Evolutionary conservation across 1,140 invertebrate genomes (phyloP).

Genomic region (Cecropterus lyciades): DNA sequence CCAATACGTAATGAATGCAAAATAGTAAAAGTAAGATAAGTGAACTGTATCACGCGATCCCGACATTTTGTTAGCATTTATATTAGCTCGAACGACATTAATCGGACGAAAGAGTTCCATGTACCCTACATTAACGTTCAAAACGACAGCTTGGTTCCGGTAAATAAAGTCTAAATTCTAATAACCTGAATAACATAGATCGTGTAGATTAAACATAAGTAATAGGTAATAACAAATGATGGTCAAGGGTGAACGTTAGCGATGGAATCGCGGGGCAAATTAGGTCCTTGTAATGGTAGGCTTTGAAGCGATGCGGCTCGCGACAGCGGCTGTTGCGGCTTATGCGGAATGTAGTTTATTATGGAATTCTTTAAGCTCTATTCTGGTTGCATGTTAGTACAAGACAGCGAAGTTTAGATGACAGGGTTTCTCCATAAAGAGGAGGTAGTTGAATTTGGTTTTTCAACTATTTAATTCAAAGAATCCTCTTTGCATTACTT

Average conservation of each 20-base stretch:
- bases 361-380: no score
- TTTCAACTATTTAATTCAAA: no score
- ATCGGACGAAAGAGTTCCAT: conserved; percentile 47
- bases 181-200: conserved; percentile 34
- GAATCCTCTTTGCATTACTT: no score
- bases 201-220: conserved; percentile 40
- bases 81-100: conserved; percentile 55
- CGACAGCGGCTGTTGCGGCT: conserved; percentile 1
- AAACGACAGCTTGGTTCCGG: conserved; percentile 35
- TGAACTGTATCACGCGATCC: conserved; percentile 73
- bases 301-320: conserved; percentile 7
- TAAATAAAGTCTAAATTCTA: conserved; percentile 44
- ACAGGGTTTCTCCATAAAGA: no score
- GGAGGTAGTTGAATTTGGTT: no score
- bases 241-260: conserved; percentile 72
- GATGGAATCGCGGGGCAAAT: conserved; percentile 63
- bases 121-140: conserved; percentile 8
- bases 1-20: conserved; percentile 75
- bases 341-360: not conserved
- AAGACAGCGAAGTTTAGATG: no score
- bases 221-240: conserved; percentile 72
- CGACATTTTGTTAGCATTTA: conserved; percentile 80
- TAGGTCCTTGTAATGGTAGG: conserved; percentile 43
- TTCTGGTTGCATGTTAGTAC: no score
- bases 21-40: conserved; percentile 74